Evolutionary conservation across 2,888 invertebrate genomes (phyloP).

Genomic region (Slavum lentiscoides): DNA sequence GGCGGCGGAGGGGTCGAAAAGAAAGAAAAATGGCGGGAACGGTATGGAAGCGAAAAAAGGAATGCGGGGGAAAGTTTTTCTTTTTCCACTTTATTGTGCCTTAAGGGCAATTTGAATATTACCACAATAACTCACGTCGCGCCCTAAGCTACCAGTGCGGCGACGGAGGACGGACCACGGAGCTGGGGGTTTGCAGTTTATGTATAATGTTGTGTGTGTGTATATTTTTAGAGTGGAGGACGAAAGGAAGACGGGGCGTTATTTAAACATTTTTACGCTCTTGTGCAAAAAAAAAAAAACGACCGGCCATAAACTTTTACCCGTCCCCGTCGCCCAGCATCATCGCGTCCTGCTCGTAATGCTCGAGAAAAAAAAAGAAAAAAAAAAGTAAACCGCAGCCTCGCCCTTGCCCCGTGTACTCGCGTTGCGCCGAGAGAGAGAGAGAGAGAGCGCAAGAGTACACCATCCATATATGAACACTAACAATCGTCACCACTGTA

Average conservation of each 20-base stretch:
- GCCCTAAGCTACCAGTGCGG: not conserved
- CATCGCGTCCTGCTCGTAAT: too few species aligned
- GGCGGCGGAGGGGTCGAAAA: too few species aligned
- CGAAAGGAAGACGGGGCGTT: slow-evolving; percentile 13
- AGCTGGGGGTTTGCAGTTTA: not conserved
- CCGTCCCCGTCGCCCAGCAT: too few species aligned
- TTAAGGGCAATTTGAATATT: slow-evolving; percentile 48
- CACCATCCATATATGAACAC: too few species aligned
- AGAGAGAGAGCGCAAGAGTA: too few species aligned
- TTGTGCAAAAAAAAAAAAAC: not conserved
- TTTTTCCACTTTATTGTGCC: slow-evolving; percentile 44
- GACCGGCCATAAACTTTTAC: not conserved
- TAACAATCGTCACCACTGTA: too few species aligned
- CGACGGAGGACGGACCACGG: too few species aligned
- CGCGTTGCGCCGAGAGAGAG: too few species aligned
- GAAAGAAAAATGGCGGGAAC: too few species aligned
- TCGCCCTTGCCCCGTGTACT: too few species aligned
- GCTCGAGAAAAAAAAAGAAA: too few species aligned
- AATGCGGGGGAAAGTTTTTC: slow-evolving; percentile 28
- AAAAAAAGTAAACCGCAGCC: too few species aligned
- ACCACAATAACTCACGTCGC: slow-evolving; percentile 47
- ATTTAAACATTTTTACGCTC: slow-evolving; percentile 29
- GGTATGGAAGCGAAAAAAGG: not conserved
- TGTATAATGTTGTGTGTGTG: not conserved
- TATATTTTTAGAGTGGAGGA: not conserved